Conservation (phyloP, 2,113 vertebrate species). For the Pituophis catenifer region DNA sequence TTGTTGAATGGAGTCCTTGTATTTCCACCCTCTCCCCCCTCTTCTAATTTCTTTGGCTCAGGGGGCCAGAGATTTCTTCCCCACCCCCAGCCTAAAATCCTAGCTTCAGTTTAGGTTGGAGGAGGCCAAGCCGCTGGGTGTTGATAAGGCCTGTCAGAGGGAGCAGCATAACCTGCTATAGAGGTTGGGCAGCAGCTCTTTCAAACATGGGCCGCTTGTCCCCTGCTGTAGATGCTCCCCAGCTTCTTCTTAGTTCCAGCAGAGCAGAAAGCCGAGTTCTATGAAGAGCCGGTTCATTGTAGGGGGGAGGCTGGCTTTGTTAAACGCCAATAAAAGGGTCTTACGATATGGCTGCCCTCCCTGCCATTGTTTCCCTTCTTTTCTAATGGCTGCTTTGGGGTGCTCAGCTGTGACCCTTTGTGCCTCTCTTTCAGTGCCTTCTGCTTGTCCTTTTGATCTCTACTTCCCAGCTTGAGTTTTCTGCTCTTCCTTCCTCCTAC, state of each 20-base stretch:
- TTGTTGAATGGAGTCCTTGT: constrained; percentile 7
- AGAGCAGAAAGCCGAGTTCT: constrained; percentile 17
- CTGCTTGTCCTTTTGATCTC: constrained; percentile 69
- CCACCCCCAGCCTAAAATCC: too few relatives aligned
- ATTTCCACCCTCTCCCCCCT: neutral
- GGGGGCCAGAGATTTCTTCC: neutral
- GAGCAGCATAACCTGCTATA: fast-evolving
- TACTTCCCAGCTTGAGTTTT: constrained; percentile 51
- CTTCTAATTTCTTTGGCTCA: neutral
- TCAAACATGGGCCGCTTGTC: fast-evolving
- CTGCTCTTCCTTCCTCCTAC: constrained; percentile 45
- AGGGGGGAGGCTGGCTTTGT: constrained; percentile 49
- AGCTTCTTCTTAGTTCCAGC: neutral
- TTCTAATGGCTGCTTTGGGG: constrained; percentile 37
- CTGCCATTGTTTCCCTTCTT: constrained; percentile 38
- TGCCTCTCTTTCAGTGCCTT: constrained; percentile 54
- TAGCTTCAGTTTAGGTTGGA: neutral
- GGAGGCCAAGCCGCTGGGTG: neutral
- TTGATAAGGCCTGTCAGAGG: fast-evolving
- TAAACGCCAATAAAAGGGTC: constrained; percentile 31
- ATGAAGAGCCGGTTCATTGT: neutral
- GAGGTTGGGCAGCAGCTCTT: fast-evolving
- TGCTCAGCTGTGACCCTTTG: constrained; percentile 61
- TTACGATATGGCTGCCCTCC: neutral
- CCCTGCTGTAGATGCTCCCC: neutral